Conservation (phyloP, 2,797 vertebrate species). For the Anableps anableps region DNA sequence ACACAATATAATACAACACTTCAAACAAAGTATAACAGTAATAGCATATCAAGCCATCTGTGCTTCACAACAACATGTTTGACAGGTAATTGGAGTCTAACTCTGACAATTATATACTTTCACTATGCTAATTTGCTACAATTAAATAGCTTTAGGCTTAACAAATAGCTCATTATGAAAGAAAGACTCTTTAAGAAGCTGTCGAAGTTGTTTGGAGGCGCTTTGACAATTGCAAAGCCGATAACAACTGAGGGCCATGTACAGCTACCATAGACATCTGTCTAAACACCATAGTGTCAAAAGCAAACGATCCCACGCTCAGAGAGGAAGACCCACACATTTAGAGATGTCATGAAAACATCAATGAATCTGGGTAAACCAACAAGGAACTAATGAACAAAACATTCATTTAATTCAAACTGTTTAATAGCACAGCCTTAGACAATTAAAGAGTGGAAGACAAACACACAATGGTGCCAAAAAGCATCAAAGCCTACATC, state of each 20-base stretch:
- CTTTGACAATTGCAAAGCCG: slow-evolving; percentile 6
- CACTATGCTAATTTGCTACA: slow-evolving; percentile 3
- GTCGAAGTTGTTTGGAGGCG: neutral
- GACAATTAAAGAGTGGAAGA: neutral
- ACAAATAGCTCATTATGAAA: slow-evolving; percentile 13
- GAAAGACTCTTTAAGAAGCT: neutral
- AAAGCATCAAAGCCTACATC: neutral
- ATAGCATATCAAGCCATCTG: slow-evolving; percentile 10
- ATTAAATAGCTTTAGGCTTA: neutral
- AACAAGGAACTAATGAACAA: neutral
- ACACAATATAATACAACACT: slow-evolving; percentile 2
- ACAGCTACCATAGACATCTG: neutral
- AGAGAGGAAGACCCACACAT: neutral
- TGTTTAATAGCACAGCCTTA: neutral
- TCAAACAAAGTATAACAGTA: slow-evolving; percentile 13
- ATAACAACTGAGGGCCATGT: neutral
- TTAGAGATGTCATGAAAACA: neutral
- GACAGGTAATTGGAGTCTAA: slow-evolving; percentile 5
- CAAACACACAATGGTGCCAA: neutral
- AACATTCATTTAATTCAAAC: neutral
- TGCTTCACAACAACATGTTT: neutral
- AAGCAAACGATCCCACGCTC: neutral
- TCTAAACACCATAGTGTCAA: neutral
- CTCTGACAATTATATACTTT: slow-evolving; percentile 14
- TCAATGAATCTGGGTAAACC: neutral